Evolutionary conservation across 2,888 invertebrate genomes (phyloP), one percentile per base, ranked within the genome.

Genomic region (Leptogaster cylindrica): DNA sequence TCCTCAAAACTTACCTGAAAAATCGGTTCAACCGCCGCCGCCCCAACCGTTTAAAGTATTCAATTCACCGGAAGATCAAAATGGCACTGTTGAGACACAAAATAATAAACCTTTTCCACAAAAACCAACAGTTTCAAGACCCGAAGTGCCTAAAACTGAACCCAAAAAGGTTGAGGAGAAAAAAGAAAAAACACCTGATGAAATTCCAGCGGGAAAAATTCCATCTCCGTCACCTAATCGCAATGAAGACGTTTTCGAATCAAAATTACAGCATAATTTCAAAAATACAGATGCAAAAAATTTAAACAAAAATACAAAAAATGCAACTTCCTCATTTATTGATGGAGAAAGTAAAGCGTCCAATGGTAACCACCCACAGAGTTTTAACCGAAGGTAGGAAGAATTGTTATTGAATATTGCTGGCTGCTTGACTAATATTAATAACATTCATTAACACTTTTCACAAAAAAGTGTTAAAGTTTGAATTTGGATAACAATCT

Each of bases 291-390:
- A 41, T 25, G 68, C 36, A 58, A 33, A 36, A 8, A 67, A 65
- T 52, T 67, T 69, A 7, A 76, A 70, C 41, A 69, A 74, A 52
- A 75, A 77, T 70, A 51, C 77, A 2, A 79, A 79, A 74, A 76
- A 77, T 72, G 79, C 79, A 65, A 80, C 78, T 52, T 73, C 72
- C 41, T 77, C 77, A 25, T 80, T 80, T 63, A 74, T 80, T 33
- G 75, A 74, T 55, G 75, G 75, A 64, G 80, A 80, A 70, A 70
- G 72, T 18, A 27, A 51, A 52, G 52, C 23, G n/a, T 4, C 66
- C 36, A 69, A 44, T 27, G 10, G 20, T 14, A 64, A 44, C 23
- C 65, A 46, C 3, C 65, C 25, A 28, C 27, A 28, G 14, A 20
- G 31, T 52, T 18, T 33, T 8, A 52, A 64, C n/a, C n/a, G n/a